A percentile compares a stretch with the other conserved stretches of the same genome.
Evolutionary conservation across 2,113 vertebrate genomes (phyloP).

Genomic region (Brachirus orientalis): DNA sequence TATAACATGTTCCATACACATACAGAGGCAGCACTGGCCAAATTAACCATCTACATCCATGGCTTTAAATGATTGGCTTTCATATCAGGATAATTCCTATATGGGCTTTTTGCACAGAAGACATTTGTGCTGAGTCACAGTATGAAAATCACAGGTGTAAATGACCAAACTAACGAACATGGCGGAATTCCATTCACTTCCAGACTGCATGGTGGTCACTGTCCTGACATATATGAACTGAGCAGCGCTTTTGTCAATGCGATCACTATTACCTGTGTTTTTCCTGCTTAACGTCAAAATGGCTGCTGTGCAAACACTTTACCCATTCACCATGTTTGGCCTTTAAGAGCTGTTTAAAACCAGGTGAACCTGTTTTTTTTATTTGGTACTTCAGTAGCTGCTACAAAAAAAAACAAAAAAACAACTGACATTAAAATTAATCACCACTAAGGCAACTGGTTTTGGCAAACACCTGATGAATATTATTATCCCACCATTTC

Average conservation of each 20-base stretch:
- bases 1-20: slow-evolving; percentile 60
- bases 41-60: slow-evolving; percentile 35
- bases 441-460: slow-evolving; percentile 42
- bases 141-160: no score
- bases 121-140: no score
- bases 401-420: neutral
- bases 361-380: slow-evolving; percentile 21
- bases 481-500: neutral
- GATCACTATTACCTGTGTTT: no score
- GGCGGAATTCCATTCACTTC: no score
- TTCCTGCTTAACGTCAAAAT: no score
- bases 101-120: no score
- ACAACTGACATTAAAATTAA: slow-evolving; percentile 16
- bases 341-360: slow-evolving; percentile 32
- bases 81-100: slow-evolving; percentile 17
- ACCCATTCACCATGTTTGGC: slow-evolving; percentile 29
- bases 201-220: no score
- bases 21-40: slow-evolving; percentile 47
- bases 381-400: slow-evolving; percentile 25
- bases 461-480: slow-evolving; percentile 28
- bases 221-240: no score
- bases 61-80: slow-evolving; percentile 29
- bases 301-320: neutral
- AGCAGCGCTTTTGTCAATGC: no score
- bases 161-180: no score